phyloP scores from a whole-genome alignment of 2,888 invertebrate species.

The Heteromyza rotundicornis region DNA sequence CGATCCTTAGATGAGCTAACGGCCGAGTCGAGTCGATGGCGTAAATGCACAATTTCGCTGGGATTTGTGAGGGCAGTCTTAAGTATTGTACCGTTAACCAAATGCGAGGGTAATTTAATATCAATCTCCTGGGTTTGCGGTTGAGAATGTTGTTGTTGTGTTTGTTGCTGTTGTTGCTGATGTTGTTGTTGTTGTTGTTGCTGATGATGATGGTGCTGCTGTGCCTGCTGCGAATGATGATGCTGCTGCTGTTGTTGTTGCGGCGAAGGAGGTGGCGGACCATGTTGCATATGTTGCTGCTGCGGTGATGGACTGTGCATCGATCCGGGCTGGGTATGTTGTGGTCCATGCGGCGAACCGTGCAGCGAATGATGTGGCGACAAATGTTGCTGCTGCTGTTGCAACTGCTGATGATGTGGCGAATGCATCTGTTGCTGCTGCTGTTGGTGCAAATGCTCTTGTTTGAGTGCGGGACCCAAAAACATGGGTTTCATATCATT shows the following conservation, averaged over 20 bases:
- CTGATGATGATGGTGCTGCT: background rate
- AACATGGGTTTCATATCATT: constrained; percentile 55
- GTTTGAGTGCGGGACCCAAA: constrained; percentile 51
- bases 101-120: constrained; percentile 70
- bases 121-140: constrained; percentile 56
- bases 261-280: constrained; percentile 21
- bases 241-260: constrained; percentile 4
- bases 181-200: constrained; percentile 20
- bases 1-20: constrained; percentile 88
- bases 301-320: constrained; percentile 27
- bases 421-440: constrained; percentile 40
- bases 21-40: constrained; percentile 85
- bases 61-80: constrained; percentile 95
- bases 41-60: constrained; percentile 87
- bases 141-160: constrained; percentile 27
- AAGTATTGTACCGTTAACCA: constrained; percentile 90
- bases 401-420: constrained; percentile 52
- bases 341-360: constrained; percentile 31
- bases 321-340: background rate
- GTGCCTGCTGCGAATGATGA: constrained; percentile 4
- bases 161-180: constrained; percentile 12
- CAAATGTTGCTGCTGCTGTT: constrained; percentile 47
- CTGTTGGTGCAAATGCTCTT: constrained; percentile 53
- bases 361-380: constrained; percentile 56
- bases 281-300: constrained; percentile 24